These are phyloP conservation scores for Amphipoea lucens DNA, from an alignment of 2,888 invertebrate species.

Conservation along the genomic window DNA sequence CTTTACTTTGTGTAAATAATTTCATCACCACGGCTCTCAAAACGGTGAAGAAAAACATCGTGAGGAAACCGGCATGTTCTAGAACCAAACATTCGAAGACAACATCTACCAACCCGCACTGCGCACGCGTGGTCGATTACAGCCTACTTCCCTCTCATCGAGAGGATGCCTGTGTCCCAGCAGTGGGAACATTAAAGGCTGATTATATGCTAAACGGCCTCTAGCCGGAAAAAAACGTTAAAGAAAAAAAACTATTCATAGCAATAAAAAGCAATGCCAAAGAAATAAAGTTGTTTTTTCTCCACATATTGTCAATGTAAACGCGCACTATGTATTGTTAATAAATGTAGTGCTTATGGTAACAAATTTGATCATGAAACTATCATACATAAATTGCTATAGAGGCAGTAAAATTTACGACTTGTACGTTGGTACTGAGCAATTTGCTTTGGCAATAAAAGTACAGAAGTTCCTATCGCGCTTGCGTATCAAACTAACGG, in stretches of 20 bases:
- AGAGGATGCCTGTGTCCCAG: not conserved
- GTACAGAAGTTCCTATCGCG: slow-evolving; percentile 6
- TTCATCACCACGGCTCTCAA: too few relatives aligned
- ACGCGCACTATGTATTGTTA: not conserved
- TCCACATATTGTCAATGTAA: slow-evolving; percentile 2
- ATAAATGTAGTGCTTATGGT: slow-evolving; percentile 21
- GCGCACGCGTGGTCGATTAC: too few relatives aligned
- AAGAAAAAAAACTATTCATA: not conserved
- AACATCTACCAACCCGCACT: too few relatives aligned
- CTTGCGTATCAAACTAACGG: slow-evolving; percentile 8
- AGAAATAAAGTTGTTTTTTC: slow-evolving; percentile 9
- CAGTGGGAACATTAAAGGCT: not conserved
- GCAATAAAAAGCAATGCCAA: slow-evolving; percentile 12
- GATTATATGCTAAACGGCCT: not conserved
- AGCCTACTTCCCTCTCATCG: too few relatives aligned
- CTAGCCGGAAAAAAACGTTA: not conserved
- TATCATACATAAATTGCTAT: slow-evolving; percentile 33
- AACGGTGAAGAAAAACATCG: too few relatives aligned
- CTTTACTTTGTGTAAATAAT: too few relatives aligned
- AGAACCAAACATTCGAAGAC: too few relatives aligned
- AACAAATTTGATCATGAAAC: slow-evolving; percentile 43
- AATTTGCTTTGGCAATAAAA: slow-evolving; percentile 45
- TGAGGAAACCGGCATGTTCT: too few relatives aligned
- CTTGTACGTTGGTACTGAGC: slow-evolving; percentile 12
- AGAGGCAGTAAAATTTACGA: slow-evolving; percentile 49